Evolutionary conservation across 2,113 vertebrate species (phyloP).

Genomic region (Brachyhypopomus gauderio): DNA sequence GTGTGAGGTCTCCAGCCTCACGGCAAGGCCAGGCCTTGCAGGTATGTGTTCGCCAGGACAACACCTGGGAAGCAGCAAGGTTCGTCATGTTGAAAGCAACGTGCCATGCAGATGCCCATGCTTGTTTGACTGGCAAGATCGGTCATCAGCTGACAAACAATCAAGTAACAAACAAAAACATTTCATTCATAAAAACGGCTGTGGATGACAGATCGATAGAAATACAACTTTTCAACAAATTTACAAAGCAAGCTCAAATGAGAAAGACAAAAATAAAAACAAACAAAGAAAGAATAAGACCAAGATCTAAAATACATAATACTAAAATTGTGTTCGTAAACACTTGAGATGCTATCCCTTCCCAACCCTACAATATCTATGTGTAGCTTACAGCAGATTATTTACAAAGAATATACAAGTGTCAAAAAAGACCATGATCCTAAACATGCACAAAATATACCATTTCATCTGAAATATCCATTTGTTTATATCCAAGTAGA

Average conservation of each 20-base stretch:
- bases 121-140: slow-evolving; percentile 27
- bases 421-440: slow-evolving; percentile 74
- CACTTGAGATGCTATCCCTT: slow-evolving; percentile 26
- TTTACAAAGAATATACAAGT: slow-evolving; percentile 81
- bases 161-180: slow-evolving; percentile 17
- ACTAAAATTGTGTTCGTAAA: slow-evolving; percentile 65
- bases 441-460: slow-evolving; percentile 74
- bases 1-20: slow-evolving; percentile 11
- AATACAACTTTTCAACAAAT: slow-evolving; percentile 68
- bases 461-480: slow-evolving; percentile 79
- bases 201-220: slow-evolving; percentile 53
- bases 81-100: slow-evolving; percentile 4
- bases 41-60: neutral
- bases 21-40: neutral
- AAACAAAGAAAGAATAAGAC: slow-evolving; percentile 54
- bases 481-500: slow-evolving; percentile 65
- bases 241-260: slow-evolving; percentile 66
- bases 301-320: slow-evolving; percentile 48
- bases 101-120: slow-evolving; percentile 11
- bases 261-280: slow-evolving; percentile 48
- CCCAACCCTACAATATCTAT: slow-evolving; percentile 48
- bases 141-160: slow-evolving; percentile 21
- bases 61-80: neutral
- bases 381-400: slow-evolving; percentile 73
- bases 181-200: slow-evolving; percentile 42